Percentiles rank a stretch among this genome's conserved stretches.
phyloP scores from a whole-genome alignment of 2,113 vertebrate species.

The Heloderma charlesbogerti region DNA sequence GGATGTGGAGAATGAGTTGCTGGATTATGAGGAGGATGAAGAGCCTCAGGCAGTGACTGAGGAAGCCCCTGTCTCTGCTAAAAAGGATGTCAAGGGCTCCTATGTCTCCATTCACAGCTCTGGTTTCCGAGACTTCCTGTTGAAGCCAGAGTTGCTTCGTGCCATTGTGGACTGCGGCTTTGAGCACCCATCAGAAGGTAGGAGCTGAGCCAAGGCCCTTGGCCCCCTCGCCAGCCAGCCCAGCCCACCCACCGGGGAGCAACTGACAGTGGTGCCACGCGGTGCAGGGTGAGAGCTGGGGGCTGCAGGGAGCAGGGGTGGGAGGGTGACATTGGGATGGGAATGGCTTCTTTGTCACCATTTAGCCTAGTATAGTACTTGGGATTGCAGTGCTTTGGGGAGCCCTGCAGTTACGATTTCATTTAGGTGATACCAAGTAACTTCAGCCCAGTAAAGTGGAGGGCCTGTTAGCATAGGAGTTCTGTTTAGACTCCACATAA shows the following conservation, averaged over 20 bases:
- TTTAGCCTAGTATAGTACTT: neutral
- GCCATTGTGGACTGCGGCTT: conserved; percentile 90
- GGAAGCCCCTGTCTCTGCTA: conserved; percentile 67
- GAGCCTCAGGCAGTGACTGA: conserved; percentile 76
- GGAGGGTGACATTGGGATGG: neutral
- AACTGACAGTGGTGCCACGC: conserved; percentile 43
- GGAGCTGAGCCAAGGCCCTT: conserved; percentile 42
- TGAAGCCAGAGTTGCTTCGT: conserved; percentile 86
- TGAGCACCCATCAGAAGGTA: conserved; percentile 87
- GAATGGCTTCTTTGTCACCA: neutral
- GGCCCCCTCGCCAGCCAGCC: conserved; percentile 33
- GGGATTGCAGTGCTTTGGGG: neutral
- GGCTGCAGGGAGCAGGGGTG: conserved; percentile 37
- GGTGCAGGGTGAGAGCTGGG: conserved; percentile 47
- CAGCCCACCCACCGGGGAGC: conserved; percentile 36
- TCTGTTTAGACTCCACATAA: neutral
- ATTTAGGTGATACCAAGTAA: neutral
- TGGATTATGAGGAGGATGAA: conserved; percentile 88
- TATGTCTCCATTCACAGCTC: conserved; percentile 90
- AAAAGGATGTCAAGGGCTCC: conserved; percentile 86
- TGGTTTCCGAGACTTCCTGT: conserved; percentile 86
- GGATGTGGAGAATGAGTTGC: conserved; percentile 85
- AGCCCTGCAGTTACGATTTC: neutral
- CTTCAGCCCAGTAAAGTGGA: neutral
- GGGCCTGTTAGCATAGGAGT: neutral